phyloP scores from a whole-genome alignment of 1,140 invertebrate species.

The Nomia melanderi region DNA sequence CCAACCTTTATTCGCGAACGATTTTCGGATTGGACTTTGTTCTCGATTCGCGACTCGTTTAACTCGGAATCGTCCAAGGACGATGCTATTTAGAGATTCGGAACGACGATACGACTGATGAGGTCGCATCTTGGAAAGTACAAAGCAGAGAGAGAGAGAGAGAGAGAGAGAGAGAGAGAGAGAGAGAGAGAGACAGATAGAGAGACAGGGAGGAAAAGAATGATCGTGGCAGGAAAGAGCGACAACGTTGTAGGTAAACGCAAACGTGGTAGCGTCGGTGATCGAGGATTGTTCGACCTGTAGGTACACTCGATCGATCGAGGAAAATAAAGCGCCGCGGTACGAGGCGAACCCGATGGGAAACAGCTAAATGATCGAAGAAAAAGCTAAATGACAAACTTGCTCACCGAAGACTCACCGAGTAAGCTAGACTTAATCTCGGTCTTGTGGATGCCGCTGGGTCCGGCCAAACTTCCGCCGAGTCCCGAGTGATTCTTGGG shows the following conservation, averaged over 20 bases:
- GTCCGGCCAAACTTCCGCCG: constrained; percentile 62
- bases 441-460: constrained; percentile 74
- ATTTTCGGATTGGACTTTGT: constrained; percentile 12
- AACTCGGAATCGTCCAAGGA: constrained; percentile 8
- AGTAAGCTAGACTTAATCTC: constrained; percentile 78
- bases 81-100: neutral
- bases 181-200: too few species aligned
- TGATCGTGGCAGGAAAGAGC: too few species aligned
- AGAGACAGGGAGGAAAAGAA: too few species aligned
- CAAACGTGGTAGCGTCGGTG: too few species aligned
- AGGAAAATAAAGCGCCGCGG: neutral
- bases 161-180: too few species aligned
- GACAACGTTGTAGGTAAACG: too few species aligned
- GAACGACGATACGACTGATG: neutral
- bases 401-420: constrained; percentile 79
- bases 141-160: too few species aligned
- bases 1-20: neutral
- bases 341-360: too few species aligned
- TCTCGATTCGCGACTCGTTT: neutral
- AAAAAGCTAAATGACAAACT: constrained; percentile 52
- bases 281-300: too few species aligned
- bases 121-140: too few species aligned
- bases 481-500: constrained; percentile 84
- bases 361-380: neutral
- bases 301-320: neutral